phyloP scores from a whole-genome alignment of 1,140 invertebrate genomes.

The Drosophila pandora region DNA sequence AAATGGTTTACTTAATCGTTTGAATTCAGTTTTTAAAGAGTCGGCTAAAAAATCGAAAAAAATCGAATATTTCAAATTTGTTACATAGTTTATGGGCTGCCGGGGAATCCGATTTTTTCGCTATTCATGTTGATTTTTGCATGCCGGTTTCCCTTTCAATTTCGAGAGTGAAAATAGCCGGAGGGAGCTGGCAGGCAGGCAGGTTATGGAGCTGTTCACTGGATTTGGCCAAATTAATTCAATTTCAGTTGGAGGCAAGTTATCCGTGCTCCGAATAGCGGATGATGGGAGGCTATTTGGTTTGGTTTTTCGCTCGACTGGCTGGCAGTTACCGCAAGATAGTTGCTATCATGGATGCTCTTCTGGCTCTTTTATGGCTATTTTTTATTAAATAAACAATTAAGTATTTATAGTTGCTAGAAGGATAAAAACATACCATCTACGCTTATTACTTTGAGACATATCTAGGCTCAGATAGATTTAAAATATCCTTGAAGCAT shows the following conservation, averaged over 20 bases:
- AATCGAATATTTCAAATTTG: constrained; percentile 42
- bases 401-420: background rate
- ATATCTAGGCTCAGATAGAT: too few relatives aligned
- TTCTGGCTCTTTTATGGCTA: background rate
- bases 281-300: constrained; percentile 39
- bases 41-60: background rate
- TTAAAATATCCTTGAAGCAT: background rate
- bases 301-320: constrained; percentile 17
- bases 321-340: constrained; percentile 23
- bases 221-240: constrained; percentile 64
- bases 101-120: background rate
- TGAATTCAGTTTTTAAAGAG: constrained; percentile 26
- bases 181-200: background rate
- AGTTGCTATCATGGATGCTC: constrained; percentile 6
- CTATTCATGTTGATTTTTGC: constrained; percentile 37
- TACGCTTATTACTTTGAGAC: too few relatives aligned
- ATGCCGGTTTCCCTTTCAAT: constrained; percentile 8
- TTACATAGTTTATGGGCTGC: constrained; percentile 30
- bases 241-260: constrained; percentile 47
- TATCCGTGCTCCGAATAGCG: constrained; percentile 36
- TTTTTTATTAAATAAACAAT: background rate
- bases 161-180: constrained; percentile 1
- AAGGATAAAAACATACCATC: background rate
- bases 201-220: constrained; percentile 9
- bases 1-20: constrained; percentile 39